Evolutionary conservation across 2,113 vertebrate genomes (phyloP).

Genomic region (Anhinga anhinga): DNA sequence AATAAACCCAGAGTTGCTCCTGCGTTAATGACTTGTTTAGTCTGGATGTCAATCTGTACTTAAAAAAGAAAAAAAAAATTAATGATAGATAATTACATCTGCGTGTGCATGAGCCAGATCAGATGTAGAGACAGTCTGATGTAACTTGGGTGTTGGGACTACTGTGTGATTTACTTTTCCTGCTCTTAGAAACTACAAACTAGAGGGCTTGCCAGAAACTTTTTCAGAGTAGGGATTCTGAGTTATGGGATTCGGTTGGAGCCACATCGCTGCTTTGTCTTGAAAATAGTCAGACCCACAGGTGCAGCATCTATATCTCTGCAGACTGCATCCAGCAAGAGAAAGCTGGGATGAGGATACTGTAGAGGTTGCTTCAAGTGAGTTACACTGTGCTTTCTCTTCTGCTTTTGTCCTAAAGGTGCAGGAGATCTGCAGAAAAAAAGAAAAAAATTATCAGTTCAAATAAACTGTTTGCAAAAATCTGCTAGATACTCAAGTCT

Average conservation of each 20-base stretch:
- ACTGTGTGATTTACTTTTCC: neutral
- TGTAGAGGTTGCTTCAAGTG: neutral
- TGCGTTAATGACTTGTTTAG: constrained; percentile 45
- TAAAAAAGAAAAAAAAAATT: neutral
- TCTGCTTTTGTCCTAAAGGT: neutral
- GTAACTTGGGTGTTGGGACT: neutral
- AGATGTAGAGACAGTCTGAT: neutral
- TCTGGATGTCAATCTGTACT: constrained; percentile 16
- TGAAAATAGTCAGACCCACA: neutral
- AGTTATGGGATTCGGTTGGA: neutral
- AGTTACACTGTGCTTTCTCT: neutral
- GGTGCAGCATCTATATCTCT: neutral
- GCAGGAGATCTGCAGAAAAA: neutral
- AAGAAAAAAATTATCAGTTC: neutral
- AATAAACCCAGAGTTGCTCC: constrained; percentile 5
- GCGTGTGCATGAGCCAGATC: neutral
- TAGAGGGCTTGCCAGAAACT: neutral
- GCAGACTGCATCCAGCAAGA: neutral
- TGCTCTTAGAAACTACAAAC: neutral
- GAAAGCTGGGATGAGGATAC: neutral
- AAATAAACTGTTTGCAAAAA: neutral
- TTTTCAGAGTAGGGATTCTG: neutral
- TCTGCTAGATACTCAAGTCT: neutral
- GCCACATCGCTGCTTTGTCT: neutral
- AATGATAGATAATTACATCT: constrained; percentile 43